Percentiles rank a stretch among this genome's conserved stretches.
phyloP scores from a whole-genome alignment of 2,113 vertebrate genomes.

The Aramus guarauna region DNA sequence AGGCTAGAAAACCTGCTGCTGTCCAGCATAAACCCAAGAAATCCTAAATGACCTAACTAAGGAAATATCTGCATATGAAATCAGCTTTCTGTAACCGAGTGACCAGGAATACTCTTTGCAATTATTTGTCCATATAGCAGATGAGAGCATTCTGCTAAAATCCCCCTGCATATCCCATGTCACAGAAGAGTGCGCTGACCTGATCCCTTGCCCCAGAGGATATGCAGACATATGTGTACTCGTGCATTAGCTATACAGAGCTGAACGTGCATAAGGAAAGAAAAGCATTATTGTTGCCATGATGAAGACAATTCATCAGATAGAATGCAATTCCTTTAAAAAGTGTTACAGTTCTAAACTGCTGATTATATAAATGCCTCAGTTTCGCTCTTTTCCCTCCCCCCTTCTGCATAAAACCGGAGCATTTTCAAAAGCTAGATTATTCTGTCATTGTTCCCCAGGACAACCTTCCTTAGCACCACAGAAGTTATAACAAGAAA shows the following conservation, averaged over 20 bases:
- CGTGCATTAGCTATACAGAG: neutral
- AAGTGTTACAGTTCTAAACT: constrained; percentile 47
- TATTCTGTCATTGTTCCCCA: constrained; percentile 34
- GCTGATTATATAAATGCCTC: constrained; percentile 46
- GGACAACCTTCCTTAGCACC: constrained; percentile 5
- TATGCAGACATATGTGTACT: neutral
- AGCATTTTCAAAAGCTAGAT: constrained; percentile 23
- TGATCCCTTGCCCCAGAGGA: neutral
- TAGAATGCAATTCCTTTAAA: neutral
- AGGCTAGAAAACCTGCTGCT: constrained; percentile 9
- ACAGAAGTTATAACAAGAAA: neutral
- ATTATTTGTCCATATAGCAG: neutral
- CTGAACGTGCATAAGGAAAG: neutral
- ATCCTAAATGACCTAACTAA: constrained; percentile 17
- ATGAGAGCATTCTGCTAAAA: neutral
- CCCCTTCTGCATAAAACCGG: constrained; percentile 22
- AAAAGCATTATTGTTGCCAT: neutral
- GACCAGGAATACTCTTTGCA: neutral
- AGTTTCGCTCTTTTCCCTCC: neutral
- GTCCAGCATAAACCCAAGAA: constrained; percentile 6
- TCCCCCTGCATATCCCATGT: neutral
- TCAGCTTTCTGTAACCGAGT: neutral
- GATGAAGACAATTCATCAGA: neutral
- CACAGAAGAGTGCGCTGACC: neutral
- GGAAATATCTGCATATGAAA: constrained; percentile 6